Evolutionary conservation across 1,140 invertebrate species (phyloP), one percentile per base, ranked within the genome.

Genomic region (Drosophila baimaii): DNA sequence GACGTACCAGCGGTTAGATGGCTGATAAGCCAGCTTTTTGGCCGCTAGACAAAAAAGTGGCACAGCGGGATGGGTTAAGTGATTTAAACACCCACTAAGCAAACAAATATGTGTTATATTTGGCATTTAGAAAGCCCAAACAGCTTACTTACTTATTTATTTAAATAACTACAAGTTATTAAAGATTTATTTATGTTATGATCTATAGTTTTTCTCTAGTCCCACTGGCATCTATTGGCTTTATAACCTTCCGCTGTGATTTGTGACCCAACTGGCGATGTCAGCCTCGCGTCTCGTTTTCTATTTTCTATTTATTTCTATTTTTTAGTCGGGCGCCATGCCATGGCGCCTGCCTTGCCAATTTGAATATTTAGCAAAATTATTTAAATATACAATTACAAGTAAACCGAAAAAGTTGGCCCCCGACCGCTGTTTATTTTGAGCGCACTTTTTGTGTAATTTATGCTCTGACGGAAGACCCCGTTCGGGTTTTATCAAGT

Each of bases 311-410:
- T 35, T 54, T 54, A 54, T 33, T 57, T 54, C 7, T 43, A 27
- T 65, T 65, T 69, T 69, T 35, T 35, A 66, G 51, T 31, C 65
- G 41, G 75, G 59, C 78, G 78, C 78, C 80, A n/a, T 58, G 78
- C 78, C 80, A n/a, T 58, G 78, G 69, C 78, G 74, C 64, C 78
- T 86, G 69, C 82, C 83, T 86, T 86, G 82, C 75, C 52, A 63
- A 59, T 88, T 68, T 82, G 83, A 88, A 85, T 85, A 79, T 82
- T 68, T 54, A 59, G 39, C 51, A 21, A 58, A 72, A 72, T 58
- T 71, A 71, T 72, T 72, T 72, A 72, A 72, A 72, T 72, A 72
- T 47, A 46, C 33, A 58, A 58, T 72, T 71, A 70, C 68, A 71
- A 56, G 12, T 71, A 72, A 72, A 44, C 54, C 44, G 61, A 58